Percentiles rank a stretch among this genome's conserved stretches.
These are phyloP conservation scores for Urosaurus nigricauda DNA, from an alignment of 2,797 vertebrate species.

Conservation along the genomic window DNA sequence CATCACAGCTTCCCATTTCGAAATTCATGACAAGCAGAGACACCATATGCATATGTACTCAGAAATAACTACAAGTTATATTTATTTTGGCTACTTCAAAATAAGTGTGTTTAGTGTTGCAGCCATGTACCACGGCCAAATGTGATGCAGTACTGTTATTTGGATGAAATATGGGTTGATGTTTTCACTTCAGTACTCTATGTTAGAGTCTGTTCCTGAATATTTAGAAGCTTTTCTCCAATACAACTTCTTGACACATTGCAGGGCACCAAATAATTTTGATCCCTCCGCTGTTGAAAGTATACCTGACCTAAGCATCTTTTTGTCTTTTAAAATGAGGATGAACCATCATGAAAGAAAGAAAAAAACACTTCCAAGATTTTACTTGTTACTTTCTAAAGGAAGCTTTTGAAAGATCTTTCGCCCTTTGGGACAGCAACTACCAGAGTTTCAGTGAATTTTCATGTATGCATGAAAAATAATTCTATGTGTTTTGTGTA, in stretches of 20 bases:
- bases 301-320: background rate
- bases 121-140: background rate
- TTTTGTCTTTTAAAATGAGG: background rate
- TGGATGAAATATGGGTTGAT: background rate
- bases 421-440: too few relatives aligned
- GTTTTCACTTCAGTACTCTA: background rate
- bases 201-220: background rate
- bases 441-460: background rate
- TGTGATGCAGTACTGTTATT: background rate
- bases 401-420: background rate
- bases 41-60: background rate
- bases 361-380: background rate
- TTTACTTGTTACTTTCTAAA: background rate
- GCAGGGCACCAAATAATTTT: background rate
- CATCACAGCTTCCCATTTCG: background rate
- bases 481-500: background rate
- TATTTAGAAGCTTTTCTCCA: background rate
- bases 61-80: background rate
- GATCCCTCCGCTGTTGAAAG: background rate
- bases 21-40: background rate
- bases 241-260: background rate
- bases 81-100: background rate
- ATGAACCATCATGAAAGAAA: background rate
- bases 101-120: background rate
- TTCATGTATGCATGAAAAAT: background rate